Evolutionary conservation across 2,113 vertebrate species (phyloP), one percentile per base, ranked within the genome.

Genomic region (Python bivittatus): DNA sequence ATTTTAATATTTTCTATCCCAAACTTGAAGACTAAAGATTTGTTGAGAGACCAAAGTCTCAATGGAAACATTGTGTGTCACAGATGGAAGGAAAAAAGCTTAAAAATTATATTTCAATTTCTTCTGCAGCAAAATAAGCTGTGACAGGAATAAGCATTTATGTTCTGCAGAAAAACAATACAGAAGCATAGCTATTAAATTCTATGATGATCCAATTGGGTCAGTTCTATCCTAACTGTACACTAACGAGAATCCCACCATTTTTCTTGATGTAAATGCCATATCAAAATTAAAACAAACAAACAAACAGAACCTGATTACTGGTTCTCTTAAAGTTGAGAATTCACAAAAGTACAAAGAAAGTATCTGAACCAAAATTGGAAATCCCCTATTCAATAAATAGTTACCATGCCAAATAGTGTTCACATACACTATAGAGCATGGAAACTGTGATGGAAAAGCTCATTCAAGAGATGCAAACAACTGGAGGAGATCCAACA

Each of bases 1-100:
- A 89, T 68, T 64, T 88, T 93, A 89, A 17, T 29, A 61, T 91
- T 92, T 79, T 44, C 83, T 52, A 42, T 54, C n/a, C 33, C 61
- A 87, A 93, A 85, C 87, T 86, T 92, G 53, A 88, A 95, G 87
- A 4, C 0, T 52, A 84, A 42, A 12, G 2, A 52, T 91, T 60
- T 83, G 92, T 84, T n/a, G 86, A 0, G 8, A 0, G 7, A 11
- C 91, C 7, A 88, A 48, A 17, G 57, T 27, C 57, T 48, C 33
- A 0, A 38, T 86, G 93, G 90, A 92, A 96, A 79, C 83, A 3
- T 0, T 52, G 0, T 6, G 6, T 0, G 23, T 1, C 53, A 29
- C 61, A 61, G 0, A 17, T 12, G 42, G 93, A 88, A 12, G 10
- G 89, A 61, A 60, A 48, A 88, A 13, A 54, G 64, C 54, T 84